Evolutionary conservation across 2,888 invertebrate species (phyloP), one percentile per base, ranked within the genome.

Genomic region (Thymelicus lineola): DNA sequence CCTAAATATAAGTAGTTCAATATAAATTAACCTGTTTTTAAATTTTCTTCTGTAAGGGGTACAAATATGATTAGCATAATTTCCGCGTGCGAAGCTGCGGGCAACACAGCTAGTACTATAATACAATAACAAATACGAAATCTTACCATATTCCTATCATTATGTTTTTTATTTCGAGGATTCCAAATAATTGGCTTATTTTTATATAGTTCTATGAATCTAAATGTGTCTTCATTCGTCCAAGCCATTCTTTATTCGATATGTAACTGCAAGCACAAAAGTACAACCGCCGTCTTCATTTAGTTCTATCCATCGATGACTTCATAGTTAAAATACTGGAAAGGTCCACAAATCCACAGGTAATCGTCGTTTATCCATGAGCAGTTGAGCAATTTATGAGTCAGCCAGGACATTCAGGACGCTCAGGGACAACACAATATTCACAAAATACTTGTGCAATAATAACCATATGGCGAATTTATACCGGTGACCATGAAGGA

Each of bases 161-260:
- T 69, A 38, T 69, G 69, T 48, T 48, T 58, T 36, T 69, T 69
- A 38, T 69, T 69, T 48, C 60, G 62, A 38, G 69, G 69, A n/a
- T 69, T 69, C 69, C 69, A 69, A 58, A 69, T 69, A 14, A 69
- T 69, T 3, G 69, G 70, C 46, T 70, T 65, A 50, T 42, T 70
- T 65, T 65, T 65, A 9, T 69, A 69, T 10, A 69, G 14, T 38
- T 63, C 36, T 58, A 69, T 69, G 10, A 69, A 69, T 58, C 62
- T 69, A 12, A 69, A 69, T 0, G 69, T 69, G 36, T 69, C 69
- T 63, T 69, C 69, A 12, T 69, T 69, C 28, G 69, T 69, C 69
- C 69, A 69, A 48, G 63, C 69, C 69, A 69, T 69, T 63, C 62
- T 42, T 59, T 42, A 42, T 45, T 17, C 28, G 53, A 53, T 53